phyloP scores from a whole-genome alignment of 1,140 invertebrate species.

The Lepidurus couesii region DNA sequence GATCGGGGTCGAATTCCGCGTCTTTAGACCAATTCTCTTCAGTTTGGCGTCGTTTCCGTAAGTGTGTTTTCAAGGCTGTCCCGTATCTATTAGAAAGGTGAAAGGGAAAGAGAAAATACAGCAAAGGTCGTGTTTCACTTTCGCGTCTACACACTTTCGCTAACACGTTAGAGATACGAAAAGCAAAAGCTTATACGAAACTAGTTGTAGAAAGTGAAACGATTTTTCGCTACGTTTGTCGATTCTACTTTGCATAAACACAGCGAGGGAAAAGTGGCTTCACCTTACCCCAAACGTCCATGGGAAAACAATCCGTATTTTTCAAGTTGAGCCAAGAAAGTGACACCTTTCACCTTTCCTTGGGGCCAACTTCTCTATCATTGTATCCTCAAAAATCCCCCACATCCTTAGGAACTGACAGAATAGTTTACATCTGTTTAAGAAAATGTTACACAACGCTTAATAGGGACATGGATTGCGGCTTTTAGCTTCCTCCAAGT shows the following conservation, averaged over 20 bases:
- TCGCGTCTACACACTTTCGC: not conserved
- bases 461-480: not conserved
- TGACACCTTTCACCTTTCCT: not conserved
- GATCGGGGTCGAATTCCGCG: slow-evolving; percentile 24
- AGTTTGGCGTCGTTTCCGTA: not conserved
- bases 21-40: not conserved
- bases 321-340: not conserved
- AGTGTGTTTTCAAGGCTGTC: slow-evolving; percentile 19
- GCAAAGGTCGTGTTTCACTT: not conserved
- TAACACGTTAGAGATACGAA: not conserved
- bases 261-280: not conserved
- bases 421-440: not conserved
- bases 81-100: slow-evolving; percentile 24
- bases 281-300: not conserved
- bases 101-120: slow-evolving; percentile 23
- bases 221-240: not conserved
- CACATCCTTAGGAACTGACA: not conserved
- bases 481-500: not conserved
- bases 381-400: not conserved
- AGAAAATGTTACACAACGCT: no score
- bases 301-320: not conserved
- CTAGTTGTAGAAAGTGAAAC: slow-evolving; percentile 10
- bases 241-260: not conserved
- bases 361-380: not conserved
- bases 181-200: not conserved